A percentile compares a stretch with the other conserved stretches of the same genome.
Conservation (phyloP, 2,888 invertebrate species). For the Helicoverpa assulta region DNA sequence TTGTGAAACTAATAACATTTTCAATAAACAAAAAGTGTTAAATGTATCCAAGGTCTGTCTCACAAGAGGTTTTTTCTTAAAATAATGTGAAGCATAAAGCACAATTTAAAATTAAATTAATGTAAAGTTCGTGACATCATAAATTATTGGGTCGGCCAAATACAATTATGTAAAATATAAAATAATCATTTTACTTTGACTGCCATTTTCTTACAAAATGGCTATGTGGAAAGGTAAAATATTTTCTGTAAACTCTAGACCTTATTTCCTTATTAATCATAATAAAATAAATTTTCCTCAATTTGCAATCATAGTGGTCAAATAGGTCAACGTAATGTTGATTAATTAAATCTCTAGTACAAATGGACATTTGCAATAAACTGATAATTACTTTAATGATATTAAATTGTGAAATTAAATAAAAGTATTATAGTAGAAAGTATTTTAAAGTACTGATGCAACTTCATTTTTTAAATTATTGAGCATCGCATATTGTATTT, state of each 20-base stretch:
- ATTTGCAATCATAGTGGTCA: slow-evolving; percentile 38
- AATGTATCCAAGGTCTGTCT: slow-evolving; percentile 33
- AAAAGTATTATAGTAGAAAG: slow-evolving; percentile 71
- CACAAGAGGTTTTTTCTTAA: background rate
- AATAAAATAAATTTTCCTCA: slow-evolving; percentile 33
- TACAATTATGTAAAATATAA: slow-evolving; percentile 20
- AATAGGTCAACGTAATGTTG: slow-evolving; percentile 37
- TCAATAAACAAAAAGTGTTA: slow-evolving; percentile 15
- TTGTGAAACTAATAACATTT: slow-evolving; percentile 3
- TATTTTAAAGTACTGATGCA: slow-evolving; percentile 64
- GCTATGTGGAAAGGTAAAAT: slow-evolving; percentile 14
- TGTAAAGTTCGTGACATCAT: slow-evolving; percentile 24
- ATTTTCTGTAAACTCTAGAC: slow-evolving; percentile 19
- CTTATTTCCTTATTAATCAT: slow-evolving; percentile 13
- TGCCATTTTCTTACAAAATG: slow-evolving; percentile 51
- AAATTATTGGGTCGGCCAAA: slow-evolving; percentile 25
- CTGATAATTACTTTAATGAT: slow-evolving; percentile 48
- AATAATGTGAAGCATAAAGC: background rate
- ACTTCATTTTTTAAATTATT: slow-evolving; percentile 65
- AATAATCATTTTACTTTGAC: slow-evolving; percentile 19
- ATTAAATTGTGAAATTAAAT: slow-evolving; percentile 61
- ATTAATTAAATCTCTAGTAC: slow-evolving; percentile 53
- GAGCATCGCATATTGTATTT: slow-evolving; percentile 67
- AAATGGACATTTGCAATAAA: slow-evolving; percentile 56
- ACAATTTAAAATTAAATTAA: slow-evolving; percentile 10